Conservation (phyloP, 2,113 vertebrate genomes). For the Aspidoscelis tigris region DNA sequence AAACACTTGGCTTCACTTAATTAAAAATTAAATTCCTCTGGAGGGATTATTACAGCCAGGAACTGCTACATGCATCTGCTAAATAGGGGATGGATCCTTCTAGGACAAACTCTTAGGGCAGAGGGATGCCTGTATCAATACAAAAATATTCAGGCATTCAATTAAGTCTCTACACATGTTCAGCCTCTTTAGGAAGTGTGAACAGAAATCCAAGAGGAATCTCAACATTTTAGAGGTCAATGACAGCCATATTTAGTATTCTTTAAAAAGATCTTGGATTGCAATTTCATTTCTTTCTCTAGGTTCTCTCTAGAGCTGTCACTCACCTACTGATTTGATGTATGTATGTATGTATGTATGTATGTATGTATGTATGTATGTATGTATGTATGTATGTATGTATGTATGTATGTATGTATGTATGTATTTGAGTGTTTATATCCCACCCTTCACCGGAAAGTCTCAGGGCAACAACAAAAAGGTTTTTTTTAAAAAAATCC, state of each 20-base stretch:
- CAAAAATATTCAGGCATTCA: slow-evolving; percentile 59
- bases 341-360: no score
- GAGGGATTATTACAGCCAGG: slow-evolving; percentile 63
- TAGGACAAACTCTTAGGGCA: slow-evolving; percentile 57
- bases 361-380: no score
- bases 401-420: no score
- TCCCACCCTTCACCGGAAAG: no score
- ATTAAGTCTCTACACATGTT: slow-evolving; percentile 34
- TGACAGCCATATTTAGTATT: background rate
- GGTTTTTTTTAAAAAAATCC: no score
- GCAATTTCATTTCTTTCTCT: background rate
- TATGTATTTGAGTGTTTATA: no score
- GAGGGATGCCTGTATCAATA: slow-evolving; percentile 45
- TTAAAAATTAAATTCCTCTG: slow-evolving; percentile 80
- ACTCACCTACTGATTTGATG: no score
- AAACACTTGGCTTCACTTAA: slow-evolving; percentile 76
- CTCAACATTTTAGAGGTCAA: slow-evolving; percentile 41
- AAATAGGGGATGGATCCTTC: slow-evolving; percentile 65
- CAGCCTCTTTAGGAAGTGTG: slow-evolving; percentile 1
- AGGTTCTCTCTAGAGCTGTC: background rate
- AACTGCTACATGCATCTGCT: slow-evolving; percentile 48
- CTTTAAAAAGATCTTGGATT: background rate
- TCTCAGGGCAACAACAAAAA: no score
- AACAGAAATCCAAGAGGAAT: slow-evolving; percentile 31
- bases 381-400: no score